Evolutionary conservation across 2,797 vertebrate genomes (phyloP).

Genomic region (Lepus oiostolus): DNA sequence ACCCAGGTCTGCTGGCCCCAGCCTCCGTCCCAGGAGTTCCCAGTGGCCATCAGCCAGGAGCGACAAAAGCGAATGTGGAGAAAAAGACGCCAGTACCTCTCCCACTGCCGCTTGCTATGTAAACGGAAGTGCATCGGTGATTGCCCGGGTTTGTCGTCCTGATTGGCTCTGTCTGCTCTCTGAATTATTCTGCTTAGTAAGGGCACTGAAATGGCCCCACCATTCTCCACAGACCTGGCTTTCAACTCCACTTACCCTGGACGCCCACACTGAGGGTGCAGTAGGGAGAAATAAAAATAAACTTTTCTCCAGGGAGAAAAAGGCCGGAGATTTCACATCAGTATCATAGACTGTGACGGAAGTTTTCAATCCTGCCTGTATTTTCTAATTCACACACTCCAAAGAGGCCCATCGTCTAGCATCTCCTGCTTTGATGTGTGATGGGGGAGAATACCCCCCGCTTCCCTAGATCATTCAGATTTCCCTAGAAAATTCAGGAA

Average conservation of each 20-base stretch:
- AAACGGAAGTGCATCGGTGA: not conserved
- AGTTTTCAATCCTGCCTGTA: not conserved
- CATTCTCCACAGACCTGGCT: not conserved
- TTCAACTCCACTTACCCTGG: not conserved
- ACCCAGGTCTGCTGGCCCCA: not conserved
- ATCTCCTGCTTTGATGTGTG: not conserved
- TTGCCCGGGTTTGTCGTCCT: too few relatives aligned
- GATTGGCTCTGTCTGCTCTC: not conserved
- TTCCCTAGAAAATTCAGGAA: not conserved
- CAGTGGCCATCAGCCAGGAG: not conserved
- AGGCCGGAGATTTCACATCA: not conserved
- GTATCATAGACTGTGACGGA: not conserved
- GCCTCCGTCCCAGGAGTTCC: not conserved
- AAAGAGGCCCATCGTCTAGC: not conserved
- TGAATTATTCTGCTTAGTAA: slow-evolving; percentile 5
- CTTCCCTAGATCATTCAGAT: not conserved
- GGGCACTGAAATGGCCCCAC: not conserved
- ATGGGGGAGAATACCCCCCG: not conserved
- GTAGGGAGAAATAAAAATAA: not conserved
- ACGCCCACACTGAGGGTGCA: not conserved
- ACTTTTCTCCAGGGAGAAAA: not conserved
- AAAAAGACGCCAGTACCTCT: not conserved
- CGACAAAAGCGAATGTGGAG: not conserved
- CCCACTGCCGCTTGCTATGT: not conserved
- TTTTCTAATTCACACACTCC: not conserved